A percentile compares a stretch with the other conserved stretches of the same genome.
Evolutionary conservation across 2,113 vertebrate genomes (phyloP).

Genomic region (Zosterops lateralis): DNA sequence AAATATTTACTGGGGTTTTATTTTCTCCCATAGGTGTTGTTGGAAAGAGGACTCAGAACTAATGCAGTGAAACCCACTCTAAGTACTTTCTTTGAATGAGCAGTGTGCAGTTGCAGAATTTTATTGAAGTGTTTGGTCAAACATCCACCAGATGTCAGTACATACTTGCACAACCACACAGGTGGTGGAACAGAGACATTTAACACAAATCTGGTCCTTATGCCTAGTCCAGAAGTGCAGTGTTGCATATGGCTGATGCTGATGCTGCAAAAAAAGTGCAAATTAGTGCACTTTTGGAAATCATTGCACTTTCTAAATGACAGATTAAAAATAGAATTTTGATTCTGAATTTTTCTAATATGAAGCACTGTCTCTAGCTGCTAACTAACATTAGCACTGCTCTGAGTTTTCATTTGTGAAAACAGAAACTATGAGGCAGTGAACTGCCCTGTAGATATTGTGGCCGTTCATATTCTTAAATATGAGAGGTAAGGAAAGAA

Average conservation of each 20-base stretch:
- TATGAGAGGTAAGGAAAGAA: background rate
- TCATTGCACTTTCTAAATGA: background rate
- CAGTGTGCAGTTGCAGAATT: accelerated
- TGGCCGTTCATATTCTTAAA: background rate
- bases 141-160: constrained; percentile 51
- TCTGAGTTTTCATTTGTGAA: background rate
- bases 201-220: background rate
- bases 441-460: background rate
- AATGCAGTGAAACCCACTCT: background rate
- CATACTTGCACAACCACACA: background rate
- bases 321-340: background rate
- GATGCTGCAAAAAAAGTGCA: background rate
- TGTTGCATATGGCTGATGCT: background rate
- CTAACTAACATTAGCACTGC: background rate
- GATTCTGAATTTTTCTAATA: background rate
- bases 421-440: background rate
- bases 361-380: background rate
- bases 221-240: background rate
- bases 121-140: background rate
- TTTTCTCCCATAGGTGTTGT: accelerated
- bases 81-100: background rate
- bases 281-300: background rate
- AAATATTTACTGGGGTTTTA: background rate
- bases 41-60: background rate
- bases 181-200: accelerated